Percentiles rank a stretch among this genome's conserved stretches.
These are phyloP conservation scores for Synchiropus splendidus DNA, from an alignment of 2,113 vertebrate genomes.

Conservation along the genomic window DNA sequence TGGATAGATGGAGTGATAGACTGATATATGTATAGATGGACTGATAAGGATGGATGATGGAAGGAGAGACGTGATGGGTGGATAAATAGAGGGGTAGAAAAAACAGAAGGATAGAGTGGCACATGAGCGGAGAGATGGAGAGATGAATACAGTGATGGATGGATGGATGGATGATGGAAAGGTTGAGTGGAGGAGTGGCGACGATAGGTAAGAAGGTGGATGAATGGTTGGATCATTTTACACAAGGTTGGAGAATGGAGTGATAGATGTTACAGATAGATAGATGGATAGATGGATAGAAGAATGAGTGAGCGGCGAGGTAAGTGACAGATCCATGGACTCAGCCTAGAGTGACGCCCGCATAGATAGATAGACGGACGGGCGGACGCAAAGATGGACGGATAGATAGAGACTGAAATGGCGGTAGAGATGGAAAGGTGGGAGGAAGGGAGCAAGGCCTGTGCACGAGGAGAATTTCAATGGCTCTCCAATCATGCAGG, in stretches of 20 bases:
- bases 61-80: too few relatives aligned
- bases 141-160: too few relatives aligned
- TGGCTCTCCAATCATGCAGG: constrained; percentile 72
- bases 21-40: too few relatives aligned
- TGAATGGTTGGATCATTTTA: neutral
- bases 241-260: neutral
- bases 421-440: constrained; percentile 49
- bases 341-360: constrained; percentile 2
- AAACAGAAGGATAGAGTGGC: too few relatives aligned
- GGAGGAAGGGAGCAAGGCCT: constrained; percentile 51
- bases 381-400: constrained; percentile 24
- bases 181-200: too few relatives aligned
- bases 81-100: too few relatives aligned
- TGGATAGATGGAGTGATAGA: too few relatives aligned
- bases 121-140: too few relatives aligned
- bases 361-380: constrained; percentile 26
- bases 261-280: constrained; percentile 5
- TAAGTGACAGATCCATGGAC: constrained; percentile 12
- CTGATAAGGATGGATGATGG: too few relatives aligned
- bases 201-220: too few relatives aligned
- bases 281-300: constrained; percentile 12
- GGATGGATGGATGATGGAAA: too few relatives aligned
- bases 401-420: constrained; percentile 48
- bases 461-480: constrained; percentile 73
- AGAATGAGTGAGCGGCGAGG: too few relatives aligned